Evolutionary conservation across 2,888 invertebrate species (phyloP).

Genomic region (Blomia tropicalis): DNA sequence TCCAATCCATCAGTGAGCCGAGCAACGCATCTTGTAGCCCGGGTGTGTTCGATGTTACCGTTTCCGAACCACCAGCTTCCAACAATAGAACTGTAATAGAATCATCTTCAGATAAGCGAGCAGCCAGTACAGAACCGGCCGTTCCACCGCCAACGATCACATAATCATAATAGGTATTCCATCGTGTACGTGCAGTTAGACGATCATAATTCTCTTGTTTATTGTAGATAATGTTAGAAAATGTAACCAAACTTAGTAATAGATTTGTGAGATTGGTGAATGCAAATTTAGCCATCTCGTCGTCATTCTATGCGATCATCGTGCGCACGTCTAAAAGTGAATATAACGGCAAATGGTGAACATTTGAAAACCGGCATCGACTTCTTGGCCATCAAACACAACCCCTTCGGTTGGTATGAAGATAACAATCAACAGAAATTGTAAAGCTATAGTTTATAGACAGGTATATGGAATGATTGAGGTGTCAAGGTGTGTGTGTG

Average conservation of each 20-base stretch:
- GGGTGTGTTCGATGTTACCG: constrained; percentile 20
- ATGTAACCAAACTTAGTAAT: constrained; percentile 14
- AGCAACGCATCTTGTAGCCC: constrained; percentile 9
- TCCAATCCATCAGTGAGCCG: constrained; percentile 20
- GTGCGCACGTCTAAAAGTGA: too few relatives aligned
- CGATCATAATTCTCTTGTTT: constrained; percentile 16
- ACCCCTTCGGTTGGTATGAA: too few relatives aligned
- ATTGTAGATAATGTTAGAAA: constrained; percentile 17
- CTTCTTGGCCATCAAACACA: too few relatives aligned
- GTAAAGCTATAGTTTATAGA: too few relatives aligned
- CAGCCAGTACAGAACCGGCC: constrained; percentile 18
- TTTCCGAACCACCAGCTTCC: constrained; percentile 21
- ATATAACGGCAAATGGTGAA: too few relatives aligned
- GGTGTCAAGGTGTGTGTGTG: too few relatives aligned
- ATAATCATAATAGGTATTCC: constrained; percentile 20
- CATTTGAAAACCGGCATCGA: too few relatives aligned
- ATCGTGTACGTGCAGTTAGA: constrained; percentile 1
- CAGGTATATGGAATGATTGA: too few relatives aligned
- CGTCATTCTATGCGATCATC: neutral
- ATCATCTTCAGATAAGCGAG: constrained; percentile 17
- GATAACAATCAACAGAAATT: too few relatives aligned
- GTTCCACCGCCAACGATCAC: constrained; percentile 18
- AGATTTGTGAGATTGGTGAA: constrained; percentile 14
- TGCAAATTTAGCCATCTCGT: neutral
- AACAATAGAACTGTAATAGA: constrained; percentile 8